Percentiles rank a stretch among this genome's conserved stretches.
phyloP scores from a whole-genome alignment of 2,888 invertebrate genomes.

The Leptinotarsa juncta region DNA sequence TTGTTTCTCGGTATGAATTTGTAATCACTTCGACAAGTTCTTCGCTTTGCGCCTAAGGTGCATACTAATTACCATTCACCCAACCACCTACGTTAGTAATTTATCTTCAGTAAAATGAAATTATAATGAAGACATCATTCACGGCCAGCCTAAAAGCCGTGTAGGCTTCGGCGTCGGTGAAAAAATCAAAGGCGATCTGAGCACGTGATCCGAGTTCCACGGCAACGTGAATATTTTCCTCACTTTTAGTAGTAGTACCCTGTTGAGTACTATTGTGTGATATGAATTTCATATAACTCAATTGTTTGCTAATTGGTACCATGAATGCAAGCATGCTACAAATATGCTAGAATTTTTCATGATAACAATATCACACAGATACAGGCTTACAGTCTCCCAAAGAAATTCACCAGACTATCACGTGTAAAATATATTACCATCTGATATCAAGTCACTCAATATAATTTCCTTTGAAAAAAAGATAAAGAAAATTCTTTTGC shows the following conservation, averaged over 20 bases:
- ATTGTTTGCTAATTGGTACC: slow-evolving; percentile 7
- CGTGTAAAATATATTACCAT: too few species aligned
- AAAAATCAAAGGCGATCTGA: slow-evolving; percentile 14
- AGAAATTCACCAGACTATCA: too few species aligned
- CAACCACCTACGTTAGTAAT: slow-evolving; percentile 14
- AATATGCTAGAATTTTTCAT: neutral
- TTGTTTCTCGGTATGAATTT: neutral
- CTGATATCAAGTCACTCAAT: too few species aligned
- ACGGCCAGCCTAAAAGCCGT: slow-evolving; percentile 9
- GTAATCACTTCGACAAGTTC: neutral
- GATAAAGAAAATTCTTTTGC: too few species aligned
- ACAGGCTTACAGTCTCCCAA: too few species aligned
- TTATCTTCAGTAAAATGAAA: slow-evolving; percentile 18
- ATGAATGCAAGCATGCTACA: neutral
- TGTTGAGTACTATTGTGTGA: slow-evolving; percentile 25
- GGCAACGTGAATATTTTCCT: slow-evolving; percentile 25
- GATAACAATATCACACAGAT: neutral
- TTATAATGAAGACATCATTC: slow-evolving; percentile 23
- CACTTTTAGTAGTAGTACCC: neutral
- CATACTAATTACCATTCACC: slow-evolving; percentile 8
- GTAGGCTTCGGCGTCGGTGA: slow-evolving; percentile 16
- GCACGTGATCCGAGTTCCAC: slow-evolving; percentile 24
- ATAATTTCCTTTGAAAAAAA: too few species aligned
- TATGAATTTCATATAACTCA: slow-evolving; percentile 20
- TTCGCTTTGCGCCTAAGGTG: slow-evolving; percentile 9